Percentiles rank a stretch among this genome's conserved stretches.
These are phyloP conservation scores for Elysia crispata DNA, from an alignment of 2,888 invertebrate genomes.

Conservation along the genomic window DNA sequence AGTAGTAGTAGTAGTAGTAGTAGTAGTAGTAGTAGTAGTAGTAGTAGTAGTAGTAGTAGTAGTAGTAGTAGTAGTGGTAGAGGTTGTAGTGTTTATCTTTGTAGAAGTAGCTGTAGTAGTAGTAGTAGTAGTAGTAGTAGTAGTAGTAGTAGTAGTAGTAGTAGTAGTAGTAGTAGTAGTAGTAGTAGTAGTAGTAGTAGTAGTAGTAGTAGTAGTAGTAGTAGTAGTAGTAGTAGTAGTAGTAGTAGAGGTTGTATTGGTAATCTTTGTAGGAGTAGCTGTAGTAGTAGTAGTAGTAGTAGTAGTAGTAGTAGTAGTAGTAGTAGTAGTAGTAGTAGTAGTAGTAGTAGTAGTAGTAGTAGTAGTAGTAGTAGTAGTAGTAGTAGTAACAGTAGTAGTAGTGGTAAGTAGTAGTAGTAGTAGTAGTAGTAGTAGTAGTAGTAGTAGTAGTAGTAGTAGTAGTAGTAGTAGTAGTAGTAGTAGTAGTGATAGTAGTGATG, in stretches of 20 bases:
- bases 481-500: neutral
- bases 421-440: neutral
- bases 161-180: constrained; percentile 21
- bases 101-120: neutral
- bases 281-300: constrained; percentile 9
- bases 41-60: constrained; percentile 9
- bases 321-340: constrained; percentile 9
- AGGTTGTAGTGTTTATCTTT: neutral
- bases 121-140: constrained; percentile 4
- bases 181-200: constrained; percentile 24
- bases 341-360: constrained; percentile 1
- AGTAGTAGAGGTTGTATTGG: neutral
- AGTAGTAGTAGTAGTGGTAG: no score
- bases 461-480: neutral
- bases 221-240: constrained; percentile 23
- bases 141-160: constrained; percentile 9
- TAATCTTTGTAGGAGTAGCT: neutral
- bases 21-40: constrained; percentile 4
- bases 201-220: constrained; percentile 29
- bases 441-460: constrained; percentile 1
- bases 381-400: constrained; percentile 1
- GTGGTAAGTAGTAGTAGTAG: neutral
- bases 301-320: constrained; percentile 9
- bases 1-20: constrained; percentile 4
- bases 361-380: constrained; percentile 9